These are phyloP conservation scores for Synergus umbraculus DNA, from an alignment of 2,888 invertebrate genomes.

Conservation along the genomic window DNA sequence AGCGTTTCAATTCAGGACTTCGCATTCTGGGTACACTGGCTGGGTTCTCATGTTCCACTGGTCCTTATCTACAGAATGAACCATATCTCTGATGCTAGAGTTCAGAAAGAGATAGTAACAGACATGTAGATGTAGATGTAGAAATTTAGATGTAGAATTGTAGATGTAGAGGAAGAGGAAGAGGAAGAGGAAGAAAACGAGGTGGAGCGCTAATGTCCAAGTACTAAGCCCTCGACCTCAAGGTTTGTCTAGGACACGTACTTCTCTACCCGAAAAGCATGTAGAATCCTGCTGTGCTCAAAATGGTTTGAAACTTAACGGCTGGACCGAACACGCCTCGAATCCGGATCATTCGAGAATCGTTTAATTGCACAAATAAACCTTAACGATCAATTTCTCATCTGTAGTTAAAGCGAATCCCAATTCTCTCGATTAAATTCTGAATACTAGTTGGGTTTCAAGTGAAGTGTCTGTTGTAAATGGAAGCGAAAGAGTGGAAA, in stretches of 20 bases:
- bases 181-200: background rate
- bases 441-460: conserved; percentile 6
- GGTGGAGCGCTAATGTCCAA: conserved; percentile 8
- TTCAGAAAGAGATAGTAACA: background rate
- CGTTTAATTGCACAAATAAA: conserved; percentile 16
- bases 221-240: conserved; percentile 17
- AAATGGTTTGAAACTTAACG: conserved; percentile 13
- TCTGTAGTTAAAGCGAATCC: background rate
- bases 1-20: conserved; percentile 14
- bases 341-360: background rate
- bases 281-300: background rate
- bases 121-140: background rate
- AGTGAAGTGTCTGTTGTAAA: background rate
- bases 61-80: background rate
- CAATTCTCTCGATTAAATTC: background rate
- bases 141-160: background rate
- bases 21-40: background rate
- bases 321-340: background rate
- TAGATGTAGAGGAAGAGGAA: background rate
- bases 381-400: conserved; percentile 12
- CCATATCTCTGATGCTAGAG: background rate
- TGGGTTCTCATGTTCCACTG: background rate
- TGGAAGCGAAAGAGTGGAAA: background rate
- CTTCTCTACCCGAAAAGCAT: conserved; percentile 7
- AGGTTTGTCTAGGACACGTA: conserved; percentile 6